Evolutionary conservation across 1,140 invertebrate species (phyloP), one percentile per base, ranked within the genome.

Genomic region (Tetragnatha versicolor): DNA sequence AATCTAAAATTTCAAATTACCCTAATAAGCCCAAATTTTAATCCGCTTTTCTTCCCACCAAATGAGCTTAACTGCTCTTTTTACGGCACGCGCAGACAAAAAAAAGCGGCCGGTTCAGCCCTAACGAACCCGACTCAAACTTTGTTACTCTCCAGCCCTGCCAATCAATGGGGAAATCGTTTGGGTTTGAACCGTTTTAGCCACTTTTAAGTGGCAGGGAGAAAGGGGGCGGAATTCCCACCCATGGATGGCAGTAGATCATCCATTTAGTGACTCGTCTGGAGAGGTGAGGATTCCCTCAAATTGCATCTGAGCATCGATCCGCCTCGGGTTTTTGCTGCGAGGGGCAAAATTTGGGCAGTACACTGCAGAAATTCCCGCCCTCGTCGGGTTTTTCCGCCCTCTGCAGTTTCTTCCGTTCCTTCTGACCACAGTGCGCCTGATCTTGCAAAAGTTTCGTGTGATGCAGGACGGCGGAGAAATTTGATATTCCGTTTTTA

Each of bases 401-500:
- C 20, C 7, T 51, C 49, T 7, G 4, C 31, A 17, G n/a, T 70
- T 37, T 70, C 49, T 12, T 31, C n/a, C 47, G 25, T 72, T 72
- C 12, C 29, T 27, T 55, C 60, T 72, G 35, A 42, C 69, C 69
- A 58, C 69, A 47, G 63, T 47, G 12, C 27, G 22, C 37, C 35
- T 72, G 69, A 72, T 33, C 53, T 58, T 39, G 69, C 69, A 72
- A 72, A 72, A 72, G 69, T 72, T 58, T 12, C 47, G 33, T 35
- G 27, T 72, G 42, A 60, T 72, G 51, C 31, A 60, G 51, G 69
- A 33, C 35, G 35, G 10, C 17, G 22, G 22, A 31, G 31, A 72
- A 72, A 72, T 72, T 72, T 72, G 69, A 72, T 72, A 72, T 72
- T 72, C 69, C 69, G 53, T 58, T 72, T 72, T 66, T 55, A 49